Evolutionary conservation across 2,113 vertebrate genomes (phyloP).

Genomic region (Bostrychus sinensis): DNA sequence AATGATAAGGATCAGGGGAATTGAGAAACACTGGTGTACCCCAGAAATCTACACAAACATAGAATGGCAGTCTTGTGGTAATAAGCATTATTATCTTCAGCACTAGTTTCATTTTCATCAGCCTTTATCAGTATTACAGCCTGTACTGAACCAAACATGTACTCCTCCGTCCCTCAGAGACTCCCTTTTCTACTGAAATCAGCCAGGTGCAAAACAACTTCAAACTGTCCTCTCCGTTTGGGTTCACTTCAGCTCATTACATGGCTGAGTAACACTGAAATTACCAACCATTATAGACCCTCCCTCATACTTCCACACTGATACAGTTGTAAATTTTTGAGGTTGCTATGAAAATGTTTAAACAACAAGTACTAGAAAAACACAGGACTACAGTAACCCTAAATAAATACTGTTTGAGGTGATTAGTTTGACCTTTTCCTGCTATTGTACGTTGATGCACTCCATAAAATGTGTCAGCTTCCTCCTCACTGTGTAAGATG

Average conservation of each 20-base stretch:
- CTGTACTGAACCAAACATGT: background rate
- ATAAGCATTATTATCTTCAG: background rate
- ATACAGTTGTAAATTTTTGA: background rate
- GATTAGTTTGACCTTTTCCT: background rate
- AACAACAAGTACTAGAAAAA: background rate
- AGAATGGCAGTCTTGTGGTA: too few relatives aligned
- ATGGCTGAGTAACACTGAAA: background rate
- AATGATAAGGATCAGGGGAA: too few relatives aligned
- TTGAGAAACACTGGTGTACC: too few relatives aligned
- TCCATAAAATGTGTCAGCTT: background rate
- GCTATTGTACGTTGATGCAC: background rate
- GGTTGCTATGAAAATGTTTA: background rate
- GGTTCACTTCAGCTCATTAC: conserved; percentile 8
- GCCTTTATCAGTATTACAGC: background rate
- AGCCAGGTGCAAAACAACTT: conserved; percentile 1
- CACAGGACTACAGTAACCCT: too few relatives aligned
- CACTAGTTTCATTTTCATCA: background rate
- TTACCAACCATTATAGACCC: background rate
- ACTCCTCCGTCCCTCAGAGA: background rate
- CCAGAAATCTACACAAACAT: too few relatives aligned
- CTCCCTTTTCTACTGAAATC: background rate
- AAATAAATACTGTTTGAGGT: background rate
- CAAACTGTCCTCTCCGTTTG: background rate
- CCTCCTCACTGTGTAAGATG: background rate
- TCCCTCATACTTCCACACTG: background rate